These are phyloP conservation scores for Tineola bisselliella DNA, from an alignment of 2,888 invertebrate species.

Conservation along the genomic window DNA sequence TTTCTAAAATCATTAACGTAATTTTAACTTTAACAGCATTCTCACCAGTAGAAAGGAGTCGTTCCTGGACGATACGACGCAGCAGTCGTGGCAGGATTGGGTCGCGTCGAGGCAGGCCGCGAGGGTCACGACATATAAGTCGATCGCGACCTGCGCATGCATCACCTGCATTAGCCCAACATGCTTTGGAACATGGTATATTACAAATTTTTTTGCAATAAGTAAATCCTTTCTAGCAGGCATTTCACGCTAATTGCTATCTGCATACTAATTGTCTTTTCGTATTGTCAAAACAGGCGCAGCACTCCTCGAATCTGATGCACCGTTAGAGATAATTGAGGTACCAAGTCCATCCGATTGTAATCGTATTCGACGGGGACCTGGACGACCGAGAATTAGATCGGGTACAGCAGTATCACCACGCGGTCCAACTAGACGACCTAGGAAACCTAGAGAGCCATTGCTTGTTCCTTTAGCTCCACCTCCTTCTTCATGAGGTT, in stretches of 20 bases:
- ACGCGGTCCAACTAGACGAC: slow-evolving; percentile 25
- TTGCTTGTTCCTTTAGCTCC: slow-evolving; percentile 47
- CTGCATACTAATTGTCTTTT: background rate
- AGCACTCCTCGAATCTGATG: slow-evolving; percentile 42
- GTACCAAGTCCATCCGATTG: slow-evolving; percentile 15
- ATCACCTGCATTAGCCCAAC: slow-evolving; percentile 16
- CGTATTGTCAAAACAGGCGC: slow-evolving; percentile 28
- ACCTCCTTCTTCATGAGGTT: background rate
- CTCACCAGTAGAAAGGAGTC: slow-evolving; percentile 6
- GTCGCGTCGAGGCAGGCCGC: slow-evolving; percentile 76
- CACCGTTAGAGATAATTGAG: slow-evolving; percentile 34
- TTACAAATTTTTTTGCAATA: no score
- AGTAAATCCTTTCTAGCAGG: no score
- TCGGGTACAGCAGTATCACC: slow-evolving; percentile 21
- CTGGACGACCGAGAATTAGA: slow-evolving; percentile 36
- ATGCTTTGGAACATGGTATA: slow-evolving; percentile 33
- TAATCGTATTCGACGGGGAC: slow-evolving; percentile 28
- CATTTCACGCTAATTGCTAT: no score
- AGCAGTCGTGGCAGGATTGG: slow-evolving; percentile 22
- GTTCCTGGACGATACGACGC: background rate
- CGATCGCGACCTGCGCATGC: slow-evolving; percentile 40
- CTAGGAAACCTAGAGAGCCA: slow-evolving; percentile 48
- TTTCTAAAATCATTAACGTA: no score
- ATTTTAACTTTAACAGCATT: slow-evolving; percentile 2
- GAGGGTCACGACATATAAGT: slow-evolving; percentile 71